These are phyloP conservation scores for Pinna nobilis DNA, from an alignment of 1,140 invertebrate genomes.

Conservation along the genomic window DNA sequence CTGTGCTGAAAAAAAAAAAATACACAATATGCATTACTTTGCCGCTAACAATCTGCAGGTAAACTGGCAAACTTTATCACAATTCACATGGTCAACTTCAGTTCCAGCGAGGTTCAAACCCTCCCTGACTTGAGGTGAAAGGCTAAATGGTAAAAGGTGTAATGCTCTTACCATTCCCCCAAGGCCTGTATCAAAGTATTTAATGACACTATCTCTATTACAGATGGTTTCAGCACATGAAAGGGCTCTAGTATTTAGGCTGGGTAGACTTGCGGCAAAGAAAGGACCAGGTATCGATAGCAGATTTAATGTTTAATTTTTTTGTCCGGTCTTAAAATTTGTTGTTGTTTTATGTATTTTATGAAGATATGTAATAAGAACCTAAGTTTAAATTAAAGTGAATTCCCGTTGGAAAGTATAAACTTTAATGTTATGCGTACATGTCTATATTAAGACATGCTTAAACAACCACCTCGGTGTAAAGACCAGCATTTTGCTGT, in stretches of 20 bases:
- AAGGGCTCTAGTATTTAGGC: slow-evolving; percentile 32
- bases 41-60: neutral
- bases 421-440: too few relatives aligned
- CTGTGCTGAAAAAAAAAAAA: neutral
- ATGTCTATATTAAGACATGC: too few relatives aligned
- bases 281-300: slow-evolving; percentile 34
- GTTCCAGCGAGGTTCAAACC: too few relatives aligned
- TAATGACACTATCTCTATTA: neutral
- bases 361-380: neutral
- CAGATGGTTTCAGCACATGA: slow-evolving; percentile 31
- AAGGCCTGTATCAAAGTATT: too few relatives aligned
- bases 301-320: neutral
- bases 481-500: too few relatives aligned
- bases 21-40: neutral
- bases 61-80: neutral
- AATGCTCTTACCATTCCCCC: too few relatives aligned
- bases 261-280: slow-evolving; percentile 28
- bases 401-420: neutral
- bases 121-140: neutral
- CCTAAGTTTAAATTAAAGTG: neutral
- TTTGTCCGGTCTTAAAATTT: neutral
- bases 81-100: neutral
- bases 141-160: neutral
- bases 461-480: too few relatives aligned
- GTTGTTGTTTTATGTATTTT: neutral